Conservation (phyloP, 1,140 invertebrate species). For the Drosophila obscura region DNA sequence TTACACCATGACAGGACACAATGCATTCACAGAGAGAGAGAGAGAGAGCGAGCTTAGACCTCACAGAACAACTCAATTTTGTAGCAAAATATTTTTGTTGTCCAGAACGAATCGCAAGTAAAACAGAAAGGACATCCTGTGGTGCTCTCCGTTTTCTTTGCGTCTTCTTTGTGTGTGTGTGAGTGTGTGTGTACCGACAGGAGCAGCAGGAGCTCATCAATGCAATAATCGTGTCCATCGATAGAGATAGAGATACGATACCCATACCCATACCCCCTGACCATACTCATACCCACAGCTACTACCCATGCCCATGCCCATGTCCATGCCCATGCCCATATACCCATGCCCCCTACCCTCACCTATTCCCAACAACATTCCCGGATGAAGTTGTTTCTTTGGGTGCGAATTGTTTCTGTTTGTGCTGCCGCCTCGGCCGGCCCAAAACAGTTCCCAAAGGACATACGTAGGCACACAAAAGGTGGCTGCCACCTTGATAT, state of each 20-base stretch:
- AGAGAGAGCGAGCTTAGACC: conserved; percentile 34
- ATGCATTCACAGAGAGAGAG: conserved; percentile 12
- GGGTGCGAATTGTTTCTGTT: conserved; percentile 61
- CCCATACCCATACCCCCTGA: no score
- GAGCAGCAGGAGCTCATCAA: conserved; percentile 83
- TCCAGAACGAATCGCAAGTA: conserved; percentile 76
- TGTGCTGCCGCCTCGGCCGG: not conserved
- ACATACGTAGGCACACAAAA: conserved; percentile 59
- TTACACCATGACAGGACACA: conserved; percentile 69
- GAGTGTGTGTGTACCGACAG: conserved; percentile 71
- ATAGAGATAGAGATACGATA: conserved; percentile 4
- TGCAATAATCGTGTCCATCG: conserved; percentile 74
- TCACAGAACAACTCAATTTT: conserved; percentile 75
- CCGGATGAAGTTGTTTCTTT: conserved; percentile 62
- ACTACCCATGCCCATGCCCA: conserved; percentile 1
- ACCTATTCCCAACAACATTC: no score
- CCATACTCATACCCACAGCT: not conserved
- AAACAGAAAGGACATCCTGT: conserved; percentile 43
- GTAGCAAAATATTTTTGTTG: conserved; percentile 82
- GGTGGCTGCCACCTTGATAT: conserved; percentile 60
- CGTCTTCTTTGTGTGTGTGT: not conserved
- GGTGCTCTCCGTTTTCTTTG: no score
- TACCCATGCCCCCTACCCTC: not conserved
- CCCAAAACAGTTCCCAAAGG: conserved; percentile 43
- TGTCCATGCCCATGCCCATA: not conserved